phyloP scores from a whole-genome alignment of 2,797 vertebrate genomes.

The Semotilus atromaculatus region DNA sequence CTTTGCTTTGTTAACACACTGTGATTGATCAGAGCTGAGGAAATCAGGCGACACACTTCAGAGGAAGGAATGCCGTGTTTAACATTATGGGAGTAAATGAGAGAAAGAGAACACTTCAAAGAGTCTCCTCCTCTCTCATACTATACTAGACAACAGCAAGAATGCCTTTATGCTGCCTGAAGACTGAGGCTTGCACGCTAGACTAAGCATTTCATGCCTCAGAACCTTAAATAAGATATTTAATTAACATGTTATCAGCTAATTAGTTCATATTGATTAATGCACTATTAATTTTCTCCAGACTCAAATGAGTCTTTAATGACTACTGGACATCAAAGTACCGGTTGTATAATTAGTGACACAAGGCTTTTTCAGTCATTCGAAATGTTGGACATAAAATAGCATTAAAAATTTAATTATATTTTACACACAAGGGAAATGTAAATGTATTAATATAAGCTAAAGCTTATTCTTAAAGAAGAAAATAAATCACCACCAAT shows the following conservation, averaged over 20 bases:
- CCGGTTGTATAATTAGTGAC: conserved; percentile 72
- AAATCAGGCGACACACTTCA: conserved; percentile 48
- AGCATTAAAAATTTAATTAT: background rate
- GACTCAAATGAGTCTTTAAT: conserved; percentile 72
- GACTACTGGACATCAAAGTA: conserved; percentile 74
- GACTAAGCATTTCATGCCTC: conserved; percentile 72
- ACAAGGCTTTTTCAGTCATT: conserved; percentile 48
- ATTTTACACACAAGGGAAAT: conserved; percentile 11
- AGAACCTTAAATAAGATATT: conserved; percentile 78
- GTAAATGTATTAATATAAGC: background rate
- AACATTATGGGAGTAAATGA: conserved; percentile 2
- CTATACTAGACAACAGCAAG: conserved; percentile 8
- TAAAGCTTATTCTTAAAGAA: background rate
- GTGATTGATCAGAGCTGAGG: conserved; percentile 60
- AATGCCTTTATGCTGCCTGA: background rate
- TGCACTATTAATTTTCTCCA: conserved; percentile 79
- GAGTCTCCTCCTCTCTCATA: background rate
- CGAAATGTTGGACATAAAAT: conserved; percentile 36
- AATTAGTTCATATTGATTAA: conserved; percentile 81
- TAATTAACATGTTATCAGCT: conserved; percentile 83
- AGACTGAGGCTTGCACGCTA: conserved; percentile 59
- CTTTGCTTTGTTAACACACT: conserved; percentile 57
- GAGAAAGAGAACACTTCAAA: conserved; percentile 17
- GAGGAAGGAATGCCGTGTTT: background rate
- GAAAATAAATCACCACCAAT: background rate